Percentiles rank a stretch among this genome's conserved stretches.
phyloP scores from a whole-genome alignment of 2,888 invertebrate species.

The Andrena praecox region DNA sequence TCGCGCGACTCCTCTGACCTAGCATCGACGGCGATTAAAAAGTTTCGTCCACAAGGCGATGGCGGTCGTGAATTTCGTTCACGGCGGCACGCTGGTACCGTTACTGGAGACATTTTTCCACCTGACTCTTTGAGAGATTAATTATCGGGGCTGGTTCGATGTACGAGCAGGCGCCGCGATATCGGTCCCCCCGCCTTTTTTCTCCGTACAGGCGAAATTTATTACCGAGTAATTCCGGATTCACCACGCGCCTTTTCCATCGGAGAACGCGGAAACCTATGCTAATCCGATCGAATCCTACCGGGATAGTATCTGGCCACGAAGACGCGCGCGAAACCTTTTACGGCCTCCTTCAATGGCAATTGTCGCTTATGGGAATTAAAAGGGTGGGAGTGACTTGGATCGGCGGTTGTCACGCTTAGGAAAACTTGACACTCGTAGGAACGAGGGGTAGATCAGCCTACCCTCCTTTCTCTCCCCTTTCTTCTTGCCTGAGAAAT shows the following conservation, averaged over 20 bases:
- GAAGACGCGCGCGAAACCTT: constrained; percentile 45
- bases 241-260: constrained; percentile 43
- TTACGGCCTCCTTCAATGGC: constrained; percentile 52
- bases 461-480: too few species aligned
- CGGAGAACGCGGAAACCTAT: constrained; percentile 66
- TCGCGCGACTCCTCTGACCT: neutral
- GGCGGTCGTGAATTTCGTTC: neutral
- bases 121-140: neutral
- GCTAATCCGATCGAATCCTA: constrained; percentile 66
- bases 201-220: constrained; percentile 38
- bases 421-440: neutral
- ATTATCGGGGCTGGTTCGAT: neutral
- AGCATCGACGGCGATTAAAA: constrained; percentile 5
- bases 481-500: too few species aligned
- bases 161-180: neutral
- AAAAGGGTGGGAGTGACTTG: constrained; percentile 17
- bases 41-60: neutral
- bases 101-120: neutral
- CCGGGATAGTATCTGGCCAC: constrained; percentile 39
- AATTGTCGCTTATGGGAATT: constrained; percentile 62
- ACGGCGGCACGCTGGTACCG: neutral
- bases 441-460: neutral
- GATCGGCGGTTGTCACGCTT: neutral
- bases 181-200: neutral
- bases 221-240: constrained; percentile 50